Percentiles rank a stretch among this genome's conserved stretches.
Conservation (phyloP, 2,888 invertebrate species). For the Pheosia tremula region DNA sequence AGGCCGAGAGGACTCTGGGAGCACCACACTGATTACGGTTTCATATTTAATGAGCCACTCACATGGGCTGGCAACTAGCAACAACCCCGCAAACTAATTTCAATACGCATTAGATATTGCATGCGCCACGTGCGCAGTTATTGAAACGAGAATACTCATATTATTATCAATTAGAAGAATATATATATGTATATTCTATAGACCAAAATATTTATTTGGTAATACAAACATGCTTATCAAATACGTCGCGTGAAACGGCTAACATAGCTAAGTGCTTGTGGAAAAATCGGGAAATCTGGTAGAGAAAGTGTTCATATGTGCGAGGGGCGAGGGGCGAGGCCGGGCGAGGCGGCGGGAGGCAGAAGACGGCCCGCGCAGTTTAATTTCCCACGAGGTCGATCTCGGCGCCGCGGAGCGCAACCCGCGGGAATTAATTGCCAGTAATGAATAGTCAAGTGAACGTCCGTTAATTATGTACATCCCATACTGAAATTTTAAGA, state of each 20-base stretch:
- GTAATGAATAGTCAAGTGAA: constrained; percentile 84
- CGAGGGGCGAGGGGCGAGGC: constrained; percentile 56
- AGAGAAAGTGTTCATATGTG: constrained; percentile 81
- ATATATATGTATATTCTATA: neutral
- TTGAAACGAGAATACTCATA: constrained; percentile 20
- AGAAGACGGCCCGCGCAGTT: constrained; percentile 82
- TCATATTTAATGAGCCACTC: constrained; percentile 81
- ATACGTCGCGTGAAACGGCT: neutral
- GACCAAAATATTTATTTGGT: neutral
- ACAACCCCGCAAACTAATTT: constrained; percentile 74
- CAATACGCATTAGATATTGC: constrained; percentile 71
- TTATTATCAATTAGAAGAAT: constrained; percentile 11
- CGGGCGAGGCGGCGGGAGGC: constrained; percentile 64
- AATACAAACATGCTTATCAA: constrained; percentile 5
- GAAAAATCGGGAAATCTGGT: constrained; percentile 72
- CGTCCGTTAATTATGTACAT: constrained; percentile 80
- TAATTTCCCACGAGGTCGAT: constrained; percentile 85
- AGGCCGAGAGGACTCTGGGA: constrained; percentile 62
- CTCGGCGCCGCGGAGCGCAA: constrained; percentile 80
- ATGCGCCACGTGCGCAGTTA: constrained; percentile 30
- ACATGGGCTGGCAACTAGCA: constrained; percentile 59
- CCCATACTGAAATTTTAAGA: constrained; percentile 43
- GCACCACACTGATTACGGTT: constrained; percentile 78
- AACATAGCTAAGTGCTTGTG: constrained; percentile 46
- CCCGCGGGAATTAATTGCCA: constrained; percentile 84